phyloP scores from a whole-genome alignment of 2,797 vertebrate species.

The Coluber constrictor region DNA sequence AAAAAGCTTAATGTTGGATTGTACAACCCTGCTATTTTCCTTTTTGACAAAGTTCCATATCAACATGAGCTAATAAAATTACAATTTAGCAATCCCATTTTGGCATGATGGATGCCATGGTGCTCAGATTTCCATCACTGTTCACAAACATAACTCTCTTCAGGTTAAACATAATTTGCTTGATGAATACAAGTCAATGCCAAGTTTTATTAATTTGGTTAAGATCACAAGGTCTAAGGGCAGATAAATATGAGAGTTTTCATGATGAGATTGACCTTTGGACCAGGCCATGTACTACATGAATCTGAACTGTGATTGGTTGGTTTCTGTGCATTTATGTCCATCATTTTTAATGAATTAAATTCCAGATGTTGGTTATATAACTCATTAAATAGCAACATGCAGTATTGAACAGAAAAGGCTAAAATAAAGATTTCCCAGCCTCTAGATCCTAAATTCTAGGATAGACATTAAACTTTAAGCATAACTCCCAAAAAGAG shows the following conservation, averaged over 20 bases:
- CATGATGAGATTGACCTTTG: not conserved
- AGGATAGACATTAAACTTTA: not conserved
- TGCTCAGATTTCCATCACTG: not conserved
- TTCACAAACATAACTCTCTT: not conserved
- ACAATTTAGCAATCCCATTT: not conserved
- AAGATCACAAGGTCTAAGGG: not conserved
- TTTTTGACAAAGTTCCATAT: rapidly evolving
- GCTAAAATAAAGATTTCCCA: not conserved
- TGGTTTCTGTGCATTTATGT: not conserved
- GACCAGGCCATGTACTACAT: not conserved
- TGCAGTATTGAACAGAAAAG: not conserved
- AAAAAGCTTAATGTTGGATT: not conserved
- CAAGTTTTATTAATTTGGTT: not conserved
- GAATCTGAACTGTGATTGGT: not conserved
- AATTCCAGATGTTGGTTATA: not conserved
- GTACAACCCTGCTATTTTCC: not conserved
- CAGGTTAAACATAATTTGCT: not conserved
- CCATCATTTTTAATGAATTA: not conserved
- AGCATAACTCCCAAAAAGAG: not conserved
- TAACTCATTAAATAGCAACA: not conserved
- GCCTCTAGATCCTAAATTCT: not conserved
- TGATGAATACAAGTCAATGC: not conserved
- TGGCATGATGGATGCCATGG: not conserved
- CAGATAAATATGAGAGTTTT: not conserved
- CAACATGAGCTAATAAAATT: not conserved